Evolutionary conservation across 2,888 invertebrate species (phyloP), one percentile per base, ranked within the genome.

Genomic region (Caenorhabditis sulstoni): DNA sequence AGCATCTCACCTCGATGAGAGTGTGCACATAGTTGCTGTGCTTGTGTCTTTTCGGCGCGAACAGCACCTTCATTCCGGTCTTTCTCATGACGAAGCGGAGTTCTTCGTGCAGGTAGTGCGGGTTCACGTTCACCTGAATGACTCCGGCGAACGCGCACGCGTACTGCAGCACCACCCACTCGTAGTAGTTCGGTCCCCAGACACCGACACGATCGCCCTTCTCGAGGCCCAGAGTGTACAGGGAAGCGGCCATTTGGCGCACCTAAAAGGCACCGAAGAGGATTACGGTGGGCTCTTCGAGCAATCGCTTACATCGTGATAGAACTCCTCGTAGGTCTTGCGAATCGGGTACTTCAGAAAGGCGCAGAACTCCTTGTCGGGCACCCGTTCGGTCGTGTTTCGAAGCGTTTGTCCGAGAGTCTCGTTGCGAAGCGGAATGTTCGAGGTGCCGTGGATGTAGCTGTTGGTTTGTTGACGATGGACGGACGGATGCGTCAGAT

Each of bases 121-220:
- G 92, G 79, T 96, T 96, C 29, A 95, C 92, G 61, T 93, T 94
- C 9, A 94, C 95, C 91, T 94, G 91, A 18, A 94, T 92, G 0
- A 94, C 90, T 0, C 95, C 95, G 0, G 93, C 93, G 81, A 94
- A 93, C 0, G 94, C 93, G 0, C 94, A 93, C 0, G 94, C 95
- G 89, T 94, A 91, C 90, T 94, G 93, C 0, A 93, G 91, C 0
- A 95, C 86, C 75, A 94, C 93, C 95, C 95, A 96, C 88, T 95
- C 94, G 57, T 93, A 90, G 62, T 83, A 81, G 91, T 95, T 96
- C 0, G 95, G 94, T 0, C 94, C 93, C 94, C 94, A 95, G n/a
- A 96, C 92, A 0, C 94, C 95, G 1, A 96, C 89, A 9, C 94
- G 91, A 87, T 96, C 95, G 0, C 95, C 95, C 29, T 91, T 92